A percentile compares a stretch with the other conserved stretches of the same genome.
These are phyloP conservation scores for Antigone vipio DNA, from an alignment of 2,113 vertebrate species.

Conservation along the genomic window DNA sequence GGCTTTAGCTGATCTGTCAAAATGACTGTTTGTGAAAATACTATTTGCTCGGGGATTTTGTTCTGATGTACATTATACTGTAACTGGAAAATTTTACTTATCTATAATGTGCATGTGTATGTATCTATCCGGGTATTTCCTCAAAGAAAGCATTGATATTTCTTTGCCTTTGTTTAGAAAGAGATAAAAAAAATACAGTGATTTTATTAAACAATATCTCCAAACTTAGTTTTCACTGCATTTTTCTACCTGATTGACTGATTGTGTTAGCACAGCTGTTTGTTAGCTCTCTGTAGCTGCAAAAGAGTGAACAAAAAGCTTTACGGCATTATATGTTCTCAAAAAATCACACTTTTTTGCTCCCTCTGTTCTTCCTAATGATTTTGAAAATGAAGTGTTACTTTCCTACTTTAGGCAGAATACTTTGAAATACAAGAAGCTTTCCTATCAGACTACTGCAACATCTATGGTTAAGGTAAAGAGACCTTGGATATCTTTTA, in stretches of 20 bases:
- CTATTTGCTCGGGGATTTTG: not conserved
- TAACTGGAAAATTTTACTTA: not conserved
- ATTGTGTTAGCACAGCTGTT: not conserved
- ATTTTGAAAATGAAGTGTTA: constrained; percentile 19
- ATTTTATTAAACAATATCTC: not conserved
- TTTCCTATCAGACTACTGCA: not conserved
- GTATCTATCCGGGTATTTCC: not conserved
- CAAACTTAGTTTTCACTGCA: not conserved
- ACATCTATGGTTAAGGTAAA: not conserved
- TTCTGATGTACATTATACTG: not conserved
- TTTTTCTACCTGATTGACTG: not conserved
- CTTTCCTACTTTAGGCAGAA: not conserved
- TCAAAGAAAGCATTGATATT: not conserved
- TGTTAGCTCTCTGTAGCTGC: not conserved
- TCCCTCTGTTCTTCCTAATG: not conserved
- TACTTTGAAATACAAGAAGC: not conserved
- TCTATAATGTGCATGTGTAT: not conserved
- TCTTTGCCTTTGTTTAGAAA: not conserved
- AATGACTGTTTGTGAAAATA: not conserved
- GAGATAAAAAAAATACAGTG: not conserved
- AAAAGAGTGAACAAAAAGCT: not conserved
- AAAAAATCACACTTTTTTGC: not conserved
- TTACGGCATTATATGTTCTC: not conserved
- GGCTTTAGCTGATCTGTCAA: not conserved
- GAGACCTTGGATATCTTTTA: not conserved